These are phyloP conservation scores for Mystacornis crossleyi DNA, from an alignment of 2,113 vertebrate species.

Conservation along the genomic window DNA sequence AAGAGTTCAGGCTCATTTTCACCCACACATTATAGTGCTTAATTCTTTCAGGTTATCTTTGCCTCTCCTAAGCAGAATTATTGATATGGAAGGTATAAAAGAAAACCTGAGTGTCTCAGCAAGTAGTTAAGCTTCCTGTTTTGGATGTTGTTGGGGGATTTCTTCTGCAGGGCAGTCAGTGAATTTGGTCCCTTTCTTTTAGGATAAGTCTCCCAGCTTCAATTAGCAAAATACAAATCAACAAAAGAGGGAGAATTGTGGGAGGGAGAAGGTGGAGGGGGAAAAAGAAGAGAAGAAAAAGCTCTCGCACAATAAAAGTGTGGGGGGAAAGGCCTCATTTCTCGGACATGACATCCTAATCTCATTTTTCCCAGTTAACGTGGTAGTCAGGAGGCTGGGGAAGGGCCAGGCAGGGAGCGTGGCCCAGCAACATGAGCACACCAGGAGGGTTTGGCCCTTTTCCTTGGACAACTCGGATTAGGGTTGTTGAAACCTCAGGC, in stretches of 20 bases:
- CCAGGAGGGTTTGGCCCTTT: neutral
- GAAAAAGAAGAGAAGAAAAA: neutral
- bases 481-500: conserved; percentile 51
- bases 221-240: neutral
- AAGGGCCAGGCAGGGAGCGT: neutral
- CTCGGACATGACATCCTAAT: neutral
- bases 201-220: neutral
- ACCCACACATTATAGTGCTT: rapidly evolving
- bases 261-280: neutral
- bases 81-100: neutral
- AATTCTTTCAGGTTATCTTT: neutral
- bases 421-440: neutral
- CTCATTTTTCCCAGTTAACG: neutral
- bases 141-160: neutral
- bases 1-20: neutral
- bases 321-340: neutral
- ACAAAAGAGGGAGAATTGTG: neutral
- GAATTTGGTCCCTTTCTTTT: neutral
- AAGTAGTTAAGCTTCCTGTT: neutral
- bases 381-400: neutral
- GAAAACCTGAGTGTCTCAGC: neutral
- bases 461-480: conserved; percentile 45
- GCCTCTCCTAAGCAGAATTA: neutral
- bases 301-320: neutral
- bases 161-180: neutral